These are phyloP conservation scores for Cavia aperea DNA, from an alignment of 2,113 vertebrate species.

Conservation along the genomic window DNA sequence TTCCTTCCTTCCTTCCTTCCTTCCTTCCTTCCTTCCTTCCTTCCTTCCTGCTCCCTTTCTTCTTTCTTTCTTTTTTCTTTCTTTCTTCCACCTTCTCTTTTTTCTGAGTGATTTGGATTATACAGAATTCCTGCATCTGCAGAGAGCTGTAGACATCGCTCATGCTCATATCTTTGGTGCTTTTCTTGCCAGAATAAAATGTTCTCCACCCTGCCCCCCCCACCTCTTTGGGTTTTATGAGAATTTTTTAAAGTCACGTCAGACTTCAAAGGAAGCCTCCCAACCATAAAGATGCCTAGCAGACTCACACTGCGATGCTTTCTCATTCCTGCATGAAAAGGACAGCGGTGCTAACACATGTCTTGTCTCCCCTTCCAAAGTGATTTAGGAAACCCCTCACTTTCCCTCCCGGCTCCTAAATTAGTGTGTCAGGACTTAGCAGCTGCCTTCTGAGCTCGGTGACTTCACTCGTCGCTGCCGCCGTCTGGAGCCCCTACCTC, in stretches of 20 bases:
- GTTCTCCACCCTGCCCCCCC: not conserved
- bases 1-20: not conserved
- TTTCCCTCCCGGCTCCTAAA: constrained; percentile 47
- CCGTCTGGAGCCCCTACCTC: not conserved
- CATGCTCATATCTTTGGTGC: not conserved
- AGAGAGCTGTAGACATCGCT: not conserved
- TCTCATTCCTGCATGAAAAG: not conserved
- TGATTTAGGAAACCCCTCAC: constrained; percentile 34
- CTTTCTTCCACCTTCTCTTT: not conserved
- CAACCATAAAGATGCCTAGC: not conserved
- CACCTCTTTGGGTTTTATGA: constrained; percentile 37
- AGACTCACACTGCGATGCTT: constrained; percentile 16
- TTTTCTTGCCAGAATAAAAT: not conserved
- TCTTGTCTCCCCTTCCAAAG: not conserved
- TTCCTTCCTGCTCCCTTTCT: not conserved
- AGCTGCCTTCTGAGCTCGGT: constrained; percentile 41
- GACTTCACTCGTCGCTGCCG: constrained; percentile 39
- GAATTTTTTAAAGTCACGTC: constrained; percentile 45
- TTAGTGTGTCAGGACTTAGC: constrained; percentile 43
- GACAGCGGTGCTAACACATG: not conserved
- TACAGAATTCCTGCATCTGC: not conserved
- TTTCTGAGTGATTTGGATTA: not conserved
- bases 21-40: rapidly evolving
- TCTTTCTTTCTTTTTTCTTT: not conserved
- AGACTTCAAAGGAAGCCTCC: constrained; percentile 61